Evolutionary conservation across 2,888 invertebrate species (phyloP), one percentile per base, ranked within the genome.

Genomic region (Holacanthella duospinosa): DNA sequence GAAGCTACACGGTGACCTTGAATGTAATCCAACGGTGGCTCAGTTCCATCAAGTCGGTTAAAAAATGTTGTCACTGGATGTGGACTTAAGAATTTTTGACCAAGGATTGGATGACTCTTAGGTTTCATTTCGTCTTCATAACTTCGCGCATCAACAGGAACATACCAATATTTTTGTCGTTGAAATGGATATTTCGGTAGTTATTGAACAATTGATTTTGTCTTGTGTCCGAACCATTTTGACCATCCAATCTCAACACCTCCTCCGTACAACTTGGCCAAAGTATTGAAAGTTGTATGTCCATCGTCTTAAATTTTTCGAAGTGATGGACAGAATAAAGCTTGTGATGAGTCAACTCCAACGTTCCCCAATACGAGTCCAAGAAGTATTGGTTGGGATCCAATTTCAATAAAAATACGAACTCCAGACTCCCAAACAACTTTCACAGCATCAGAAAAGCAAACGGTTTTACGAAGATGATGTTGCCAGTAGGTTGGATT

Each of bases 101-200:
- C 67, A 0, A 67, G 55, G 24, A 67, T 29, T 2, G 67, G 65
- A 56, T 67, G 67, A 16, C 9, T 4, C n/a, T n/a, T n/a, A n/a
- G n/a, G n/a, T n/a, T 19, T 53, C 36, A 57, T 43, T 2, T 43
- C 29, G 24, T 57, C 59, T n/a, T 25, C 26, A 4, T 53, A 9
- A 9, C 6, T n/a, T 1, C 43, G 59, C 24, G 43, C 19, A 12
- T 25, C 21, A 4, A 55, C 44, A 24, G 43, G 16, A 2, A 57
- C 57, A 55, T 53, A 55, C 65, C 65, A 65, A 54, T 55, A 60
- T 26, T 64, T 67, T 25, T 66, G 62, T 36, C 66, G 54, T 9
- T 60, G 56, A 57, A 70, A 68, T 3, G 70, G 68, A 44, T 70
- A 70, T 1, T 60, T 58, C 27, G 70, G 70, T 1, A 68, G 59